Evolutionary conservation across 2,888 invertebrate genomes (phyloP), one percentile per base, ranked within the genome.

Genomic region (Venusia cambrica): DNA sequence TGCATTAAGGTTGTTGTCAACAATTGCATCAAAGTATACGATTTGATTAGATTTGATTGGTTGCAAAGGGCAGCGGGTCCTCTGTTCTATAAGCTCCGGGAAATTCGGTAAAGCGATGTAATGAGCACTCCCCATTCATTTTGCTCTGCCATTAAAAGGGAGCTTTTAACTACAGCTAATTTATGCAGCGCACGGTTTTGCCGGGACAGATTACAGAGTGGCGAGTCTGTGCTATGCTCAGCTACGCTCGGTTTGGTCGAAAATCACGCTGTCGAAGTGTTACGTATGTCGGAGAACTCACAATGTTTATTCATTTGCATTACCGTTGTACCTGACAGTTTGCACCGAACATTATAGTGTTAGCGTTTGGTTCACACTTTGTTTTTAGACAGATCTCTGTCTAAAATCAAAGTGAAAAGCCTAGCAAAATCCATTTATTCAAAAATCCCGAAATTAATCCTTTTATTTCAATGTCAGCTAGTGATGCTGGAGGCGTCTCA

Each of bases 151-250:
- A 81, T 80, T 83, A 79, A 80, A 80, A 75, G 73, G 75, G 69
- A 65, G 78, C 78, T 80, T 83, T 80, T 83, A 84, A 83, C 81
- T 79, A 73, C 69, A 69, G 73, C 73, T 77, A 83, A 83, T 80
- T 80, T 81, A 83, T 83, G 78, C 81, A 74, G 71, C 54, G 68
- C 77, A 77, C 73, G 77, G 74, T 71, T 79, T 27, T 69, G 65
- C 59, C 55, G 58, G 68, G 78, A 77, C 81, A 83, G 81, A 84
- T 83, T 81, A 83, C 78, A 81, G 80, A 83, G 75, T 64, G 66
- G 71, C 58, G 63, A 66, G 70, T 70, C 65, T 68, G 62, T 62
- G 62, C 62, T 54, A 57, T 52, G 58, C 54, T 48, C 61, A 59
- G 62, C 65, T 54, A 57, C 53, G 58, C 54, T 48, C 61, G 60